These are phyloP conservation scores for Cynoglossus semilaevis DNA, from an alignment of 2,113 vertebrate species.

Conservation along the genomic window DNA sequence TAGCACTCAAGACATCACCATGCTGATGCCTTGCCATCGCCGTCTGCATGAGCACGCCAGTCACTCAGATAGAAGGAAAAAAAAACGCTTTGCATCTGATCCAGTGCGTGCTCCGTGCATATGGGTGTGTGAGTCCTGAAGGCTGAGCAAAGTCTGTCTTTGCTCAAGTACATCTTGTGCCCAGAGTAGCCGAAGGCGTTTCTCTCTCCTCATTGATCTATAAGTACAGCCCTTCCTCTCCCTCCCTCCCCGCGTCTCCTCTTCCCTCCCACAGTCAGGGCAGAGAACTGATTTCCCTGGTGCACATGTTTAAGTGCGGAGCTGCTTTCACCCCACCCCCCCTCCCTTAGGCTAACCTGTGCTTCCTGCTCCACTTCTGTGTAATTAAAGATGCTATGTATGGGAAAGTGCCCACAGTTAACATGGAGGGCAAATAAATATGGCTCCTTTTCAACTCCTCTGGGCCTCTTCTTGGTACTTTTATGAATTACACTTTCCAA, in stretches of 20 bases:
- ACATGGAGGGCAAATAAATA: constrained; percentile 64
- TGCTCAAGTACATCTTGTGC: constrained; percentile 47
- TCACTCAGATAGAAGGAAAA: constrained; percentile 4
- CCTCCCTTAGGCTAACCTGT: constrained; percentile 63
- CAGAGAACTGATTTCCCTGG: constrained; percentile 69
- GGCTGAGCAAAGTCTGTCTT: constrained; percentile 33
- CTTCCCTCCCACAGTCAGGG: constrained; percentile 56
- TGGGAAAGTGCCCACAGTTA: constrained; percentile 67
- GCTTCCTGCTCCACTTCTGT: constrained; percentile 67
- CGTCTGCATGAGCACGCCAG: constrained; percentile 27
- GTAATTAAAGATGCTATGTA: constrained; percentile 71
- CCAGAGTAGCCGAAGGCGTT: constrained; percentile 47
- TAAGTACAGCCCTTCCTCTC: constrained; percentile 55
- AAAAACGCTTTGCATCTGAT: constrained; percentile 15
- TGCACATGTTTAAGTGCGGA: constrained; percentile 58
- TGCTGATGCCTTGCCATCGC: constrained; percentile 45
- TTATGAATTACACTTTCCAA: constrained; percentile 55
- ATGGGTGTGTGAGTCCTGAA: constrained; percentile 18
- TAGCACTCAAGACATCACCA: constrained; percentile 52
- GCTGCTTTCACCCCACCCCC: constrained; percentile 52
- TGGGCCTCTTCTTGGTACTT: constrained; percentile 46
- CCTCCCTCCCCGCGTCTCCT: too few species aligned
- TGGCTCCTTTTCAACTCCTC: constrained; percentile 49
- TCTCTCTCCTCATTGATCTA: constrained; percentile 68
- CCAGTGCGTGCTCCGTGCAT: constrained; percentile 5